Evolutionary conservation across 1,140 invertebrate genomes (phyloP).

Genomic region (Achroia grisella): DNA sequence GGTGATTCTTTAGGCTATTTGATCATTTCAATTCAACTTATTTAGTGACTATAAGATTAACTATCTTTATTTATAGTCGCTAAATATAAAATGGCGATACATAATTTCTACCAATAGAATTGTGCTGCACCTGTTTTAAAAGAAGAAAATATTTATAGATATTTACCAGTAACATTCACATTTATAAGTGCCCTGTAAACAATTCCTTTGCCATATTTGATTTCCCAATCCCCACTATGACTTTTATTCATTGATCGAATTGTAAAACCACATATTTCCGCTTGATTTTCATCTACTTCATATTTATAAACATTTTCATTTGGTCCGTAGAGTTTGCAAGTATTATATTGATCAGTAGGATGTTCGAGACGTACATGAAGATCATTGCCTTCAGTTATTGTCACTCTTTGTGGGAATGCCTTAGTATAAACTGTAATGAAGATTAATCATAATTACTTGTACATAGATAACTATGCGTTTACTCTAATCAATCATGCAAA

Average conservation of each 20-base stretch:
- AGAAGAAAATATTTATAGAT: no score
- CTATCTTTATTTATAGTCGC: no score
- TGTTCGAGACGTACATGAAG: conserved; percentile 34
- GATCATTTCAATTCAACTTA: no score
- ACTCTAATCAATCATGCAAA: no score
- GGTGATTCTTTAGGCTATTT: no score
- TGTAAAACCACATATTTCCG: conserved; percentile 31
- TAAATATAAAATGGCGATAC: no score
- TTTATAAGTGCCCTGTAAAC: conserved; percentile 28
- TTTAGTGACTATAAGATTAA: no score
- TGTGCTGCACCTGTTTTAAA: no score
- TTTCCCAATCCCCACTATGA: conserved; percentile 42
- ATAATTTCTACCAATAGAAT: no score
- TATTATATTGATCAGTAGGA: conserved; percentile 17
- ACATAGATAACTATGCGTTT: not conserved
- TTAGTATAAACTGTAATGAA: conserved; percentile 33
- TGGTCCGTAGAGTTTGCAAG: conserved; percentile 37
- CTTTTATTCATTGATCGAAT: conserved; percentile 15
- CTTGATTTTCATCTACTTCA: conserved; percentile 11
- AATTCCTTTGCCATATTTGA: conserved; percentile 34
- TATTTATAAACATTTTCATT: conserved; percentile 11
- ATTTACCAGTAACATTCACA: conserved; percentile 45
- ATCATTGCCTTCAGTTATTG: conserved; percentile 34
- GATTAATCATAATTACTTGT: not conserved
- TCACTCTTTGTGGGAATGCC: conserved; percentile 26